Evolutionary conservation across 2,113 vertebrate species (phyloP), one percentile per base, ranked within the genome.

Genomic region (Ciconia maguari): DNA sequence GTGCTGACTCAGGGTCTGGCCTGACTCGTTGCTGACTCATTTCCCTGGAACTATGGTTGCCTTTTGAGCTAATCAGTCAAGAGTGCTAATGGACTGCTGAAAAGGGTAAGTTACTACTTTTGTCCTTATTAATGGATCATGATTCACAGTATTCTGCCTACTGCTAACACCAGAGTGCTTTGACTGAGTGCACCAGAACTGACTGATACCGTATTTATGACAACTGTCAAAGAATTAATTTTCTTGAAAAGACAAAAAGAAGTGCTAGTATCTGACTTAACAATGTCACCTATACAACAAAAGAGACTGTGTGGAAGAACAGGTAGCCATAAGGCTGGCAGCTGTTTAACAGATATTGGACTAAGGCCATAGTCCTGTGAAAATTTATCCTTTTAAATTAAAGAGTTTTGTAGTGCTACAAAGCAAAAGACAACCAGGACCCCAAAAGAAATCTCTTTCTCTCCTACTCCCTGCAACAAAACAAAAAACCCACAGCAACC

Each of bases 11-110:
- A 87, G 72, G 86, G 38, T 19, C 89, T 82, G 83, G 91, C 83
- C 75, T 83, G 76, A 15, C 68, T 88, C 4, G 3, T 48, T 72
- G 58, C 71, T 87, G 89, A 95, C 46, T 90, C 83, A 92, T 48
- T 94, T 92, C 72, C 72, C 93, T 89, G 91, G 86, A 92, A 89
- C 83, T 69, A 38, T 49, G 48, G 62, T 42, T 90, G 87, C 58
- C 62, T 92, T 61, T 88, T 30, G 69, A 95, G 74, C 65, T 94
- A 68, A 93, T 95, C 89, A 68, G 65, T 82, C 72, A 58, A n/a
- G 48, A 91, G 91, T 71, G 87, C 89, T 89, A 94, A 95, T 49
- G 83, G 72, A 75, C 81, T 94, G 93, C 81, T 93, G 87, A 71
- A 87, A 95, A 95, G 89, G 65, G 26, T 57, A 91, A n/a, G 29